Conservation (phyloP, 1,140 invertebrate genomes). For the Nomia melanderi region DNA sequence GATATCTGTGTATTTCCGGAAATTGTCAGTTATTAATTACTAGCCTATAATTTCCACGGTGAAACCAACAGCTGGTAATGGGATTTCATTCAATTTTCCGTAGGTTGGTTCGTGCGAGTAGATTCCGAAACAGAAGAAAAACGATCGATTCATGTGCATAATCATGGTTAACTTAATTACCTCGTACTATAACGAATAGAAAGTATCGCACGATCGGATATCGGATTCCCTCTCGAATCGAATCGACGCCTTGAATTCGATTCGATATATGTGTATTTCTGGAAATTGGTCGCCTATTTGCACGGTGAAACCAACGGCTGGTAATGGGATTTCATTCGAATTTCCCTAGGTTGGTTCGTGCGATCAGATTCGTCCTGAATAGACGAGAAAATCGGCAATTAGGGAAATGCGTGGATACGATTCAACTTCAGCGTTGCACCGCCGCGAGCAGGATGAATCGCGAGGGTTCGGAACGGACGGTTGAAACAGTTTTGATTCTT, state of each 20-base stretch:
- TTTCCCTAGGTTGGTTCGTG: neutral
- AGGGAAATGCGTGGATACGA: neutral
- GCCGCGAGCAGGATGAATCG: neutral
- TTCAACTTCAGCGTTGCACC: neutral
- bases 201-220: too few species aligned
- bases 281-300: neutral
- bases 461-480: neutral
- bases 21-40: too few species aligned
- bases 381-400: slow-evolving; percentile 5
- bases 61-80: neutral
- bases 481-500: slow-evolving; percentile 22
- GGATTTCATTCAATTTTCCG: slow-evolving; percentile 10
- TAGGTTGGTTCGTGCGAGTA: too few species aligned
- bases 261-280: too few species aligned
- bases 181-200: too few species aligned
- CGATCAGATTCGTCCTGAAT: slow-evolving; percentile 1
- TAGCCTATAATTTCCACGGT: neutral
- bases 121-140: too few species aligned
- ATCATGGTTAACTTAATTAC: too few species aligned
- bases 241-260: too few species aligned
- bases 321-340: slow-evolving; percentile 26
- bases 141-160: too few species aligned
- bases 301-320: neutral
- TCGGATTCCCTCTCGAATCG: too few species aligned
- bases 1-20: too few species aligned